Evolutionary conservation across 1,140 invertebrate genomes (phyloP), one percentile per base, ranked within the genome.

Genomic region (Piezodorus guildinii): DNA sequence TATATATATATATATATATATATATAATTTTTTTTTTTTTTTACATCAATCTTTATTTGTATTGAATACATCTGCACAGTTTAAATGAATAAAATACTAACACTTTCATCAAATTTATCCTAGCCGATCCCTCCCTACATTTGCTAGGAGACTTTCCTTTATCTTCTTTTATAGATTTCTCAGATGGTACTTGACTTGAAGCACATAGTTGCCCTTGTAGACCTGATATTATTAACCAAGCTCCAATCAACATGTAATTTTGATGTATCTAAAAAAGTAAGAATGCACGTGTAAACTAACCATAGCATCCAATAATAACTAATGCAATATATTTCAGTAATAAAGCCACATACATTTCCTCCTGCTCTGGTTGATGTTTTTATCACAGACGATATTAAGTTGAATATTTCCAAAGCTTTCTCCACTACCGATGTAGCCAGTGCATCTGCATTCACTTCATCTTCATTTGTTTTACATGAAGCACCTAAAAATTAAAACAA

Each of bases 221-320:
- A 12, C 91, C 91, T 62, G 85, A 86, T 17, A 93, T 79, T 16
- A 94, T 73, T 25, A 94, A 78, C 91, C 91, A 95, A 0, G 87
- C 85, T 10, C 90, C 90, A 67, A 91, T 84, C 73, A 93, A 81
- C 54, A 93, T 77, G 71, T 94, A 85, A 77, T 95, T 96, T 77
- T 95, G 91, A 65, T 89, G 83, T 66, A 90, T 82, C 84, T 90
- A 72, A 15, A 71, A 75, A 69, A 66, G 65, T 64, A 30, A 30
- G 34, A 63, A 25, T 21, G 2, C 10, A 49, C 3, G 5, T 21
- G 46, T 49, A 21, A 49, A 23, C 2, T 56, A n/a, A n/a, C n/a
- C n/a, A n/a, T n/a, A n/a, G n/a, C n/a, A n/a, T n/a, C n/a, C 4
- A 34, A 17, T 43, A 27, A 21, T n/a, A 2, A 71, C 27, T 30